Percentiles rank a stretch among this genome's conserved stretches.
These are phyloP conservation scores for Pachypanchax playfairii DNA, from an alignment of 2,113 vertebrate species.

Conservation along the genomic window DNA sequence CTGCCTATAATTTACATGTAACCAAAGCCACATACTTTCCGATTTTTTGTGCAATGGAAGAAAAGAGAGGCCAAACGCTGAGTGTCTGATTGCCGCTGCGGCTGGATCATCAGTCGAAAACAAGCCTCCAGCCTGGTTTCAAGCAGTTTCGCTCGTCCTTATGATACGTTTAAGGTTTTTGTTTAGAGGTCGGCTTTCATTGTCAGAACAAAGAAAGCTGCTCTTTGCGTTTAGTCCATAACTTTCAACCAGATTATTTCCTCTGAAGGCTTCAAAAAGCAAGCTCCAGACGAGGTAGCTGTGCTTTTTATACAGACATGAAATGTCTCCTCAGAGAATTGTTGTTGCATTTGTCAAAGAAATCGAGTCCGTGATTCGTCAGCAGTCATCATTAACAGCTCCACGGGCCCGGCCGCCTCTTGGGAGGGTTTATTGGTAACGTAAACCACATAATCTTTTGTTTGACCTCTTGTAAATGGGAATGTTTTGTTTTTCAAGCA, in stretches of 20 bases:
- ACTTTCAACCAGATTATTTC: conserved; percentile 20
- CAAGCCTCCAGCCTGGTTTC: conserved; percentile 36
- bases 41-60: conserved; percentile 75
- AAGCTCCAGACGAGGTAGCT: background rate
- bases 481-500: conserved; percentile 66
- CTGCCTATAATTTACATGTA: conserved; percentile 79
- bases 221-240: conserved; percentile 7
- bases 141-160: conserved; percentile 13
- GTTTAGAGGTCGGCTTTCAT: conserved; percentile 5
- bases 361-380: conserved; percentile 27
- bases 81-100: conserved; percentile 68
- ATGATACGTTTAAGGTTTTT: conserved; percentile 23
- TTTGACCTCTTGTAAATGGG: conserved; percentile 69
- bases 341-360: conserved; percentile 32
- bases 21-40: conserved; percentile 70
- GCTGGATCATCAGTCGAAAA: conserved; percentile 40
- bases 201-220: conserved; percentile 10
- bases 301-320: conserved; percentile 22
- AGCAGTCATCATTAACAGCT: conserved; percentile 23
- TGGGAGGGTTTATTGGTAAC: conserved; percentile 65
- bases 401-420: conserved; percentile 35
- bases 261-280: background rate
- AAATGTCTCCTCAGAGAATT: conserved; percentile 28
- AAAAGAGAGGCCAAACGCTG: conserved; percentile 66
- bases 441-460: conserved; percentile 60